Percentiles rank a stretch among this genome's conserved stretches.
Evolutionary conservation across 2,113 vertebrate species (phyloP).

Genomic region (Podilymbus podiceps): DNA sequence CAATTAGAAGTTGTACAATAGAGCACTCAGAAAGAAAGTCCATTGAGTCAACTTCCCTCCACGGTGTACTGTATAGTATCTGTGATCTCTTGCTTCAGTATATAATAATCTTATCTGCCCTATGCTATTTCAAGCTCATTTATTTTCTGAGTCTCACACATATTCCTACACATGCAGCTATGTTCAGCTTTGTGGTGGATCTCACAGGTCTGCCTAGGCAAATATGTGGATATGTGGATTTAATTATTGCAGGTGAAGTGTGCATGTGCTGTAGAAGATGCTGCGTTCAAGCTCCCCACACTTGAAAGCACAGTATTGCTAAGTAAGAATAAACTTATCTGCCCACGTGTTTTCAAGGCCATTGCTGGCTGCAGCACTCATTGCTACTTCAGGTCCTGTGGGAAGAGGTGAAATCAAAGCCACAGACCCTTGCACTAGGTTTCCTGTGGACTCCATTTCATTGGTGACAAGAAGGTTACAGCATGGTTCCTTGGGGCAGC

Average conservation of each 20-base stretch:
- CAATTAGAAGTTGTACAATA: neutral
- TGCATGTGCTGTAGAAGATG: neutral
- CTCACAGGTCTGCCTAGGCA: neutral
- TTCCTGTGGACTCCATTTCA: neutral
- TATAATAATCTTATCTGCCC: neutral
- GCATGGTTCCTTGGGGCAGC: neutral
- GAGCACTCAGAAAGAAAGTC: neutral
- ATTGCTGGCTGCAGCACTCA: neutral
- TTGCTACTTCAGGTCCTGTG: neutral
- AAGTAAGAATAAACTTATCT: neutral
- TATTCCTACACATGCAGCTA: neutral
- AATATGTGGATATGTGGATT: neutral
- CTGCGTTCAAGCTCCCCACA: neutral
- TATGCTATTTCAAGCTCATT: neutral
- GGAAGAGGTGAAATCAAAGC: neutral
- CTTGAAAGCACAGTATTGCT: neutral
- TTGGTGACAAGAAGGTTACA: neutral
- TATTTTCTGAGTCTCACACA: neutral
- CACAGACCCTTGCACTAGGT: neutral
- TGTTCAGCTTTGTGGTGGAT: neutral
- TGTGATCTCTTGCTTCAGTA: neutral
- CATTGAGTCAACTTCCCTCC: neutral
- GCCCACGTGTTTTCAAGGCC: neutral
- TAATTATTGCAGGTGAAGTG: neutral
- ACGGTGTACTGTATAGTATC: too few relatives aligned